These are phyloP conservation scores for Rhinoraja longicauda DNA, from an alignment of 2,797 vertebrate species.

Conservation along the genomic window DNA sequence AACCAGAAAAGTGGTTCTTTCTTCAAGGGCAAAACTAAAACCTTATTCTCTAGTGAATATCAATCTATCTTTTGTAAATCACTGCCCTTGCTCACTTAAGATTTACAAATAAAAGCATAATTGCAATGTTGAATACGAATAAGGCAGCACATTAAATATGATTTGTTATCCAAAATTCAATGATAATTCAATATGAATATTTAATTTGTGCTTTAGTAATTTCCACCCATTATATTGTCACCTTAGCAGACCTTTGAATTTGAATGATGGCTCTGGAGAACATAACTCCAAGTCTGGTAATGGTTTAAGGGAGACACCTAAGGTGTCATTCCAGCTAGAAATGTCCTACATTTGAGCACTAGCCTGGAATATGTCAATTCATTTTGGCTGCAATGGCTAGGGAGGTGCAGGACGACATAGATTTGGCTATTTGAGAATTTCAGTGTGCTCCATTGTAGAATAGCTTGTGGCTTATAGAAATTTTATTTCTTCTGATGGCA, in stretches of 20 bases:
- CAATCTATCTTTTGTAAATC: constrained; percentile 21
- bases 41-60: constrained; percentile 24
- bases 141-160: not conserved
- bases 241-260: not conserved
- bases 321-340: not conserved
- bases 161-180: not conserved
- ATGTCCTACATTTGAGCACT: not conserved
- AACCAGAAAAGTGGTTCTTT: constrained; percentile 27
- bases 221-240: not conserved
- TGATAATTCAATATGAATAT: not conserved
- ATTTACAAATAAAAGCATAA: not conserved
- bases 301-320: not conserved
- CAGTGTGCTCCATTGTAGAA: not conserved
- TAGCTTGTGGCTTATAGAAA: not conserved
- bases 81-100: not conserved
- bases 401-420: not conserved
- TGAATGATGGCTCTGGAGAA: not conserved
- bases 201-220: not conserved
- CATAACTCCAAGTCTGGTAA: not conserved
- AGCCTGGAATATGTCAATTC: not conserved
- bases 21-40: constrained; percentile 32
- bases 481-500: not conserved
- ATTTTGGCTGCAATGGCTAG: not conserved
- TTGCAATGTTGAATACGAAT: not conserved
- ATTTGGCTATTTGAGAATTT: not conserved